Evolutionary conservation across 2,888 invertebrate genomes (phyloP).

Genomic region (Eupelmus urozonus): DNA sequence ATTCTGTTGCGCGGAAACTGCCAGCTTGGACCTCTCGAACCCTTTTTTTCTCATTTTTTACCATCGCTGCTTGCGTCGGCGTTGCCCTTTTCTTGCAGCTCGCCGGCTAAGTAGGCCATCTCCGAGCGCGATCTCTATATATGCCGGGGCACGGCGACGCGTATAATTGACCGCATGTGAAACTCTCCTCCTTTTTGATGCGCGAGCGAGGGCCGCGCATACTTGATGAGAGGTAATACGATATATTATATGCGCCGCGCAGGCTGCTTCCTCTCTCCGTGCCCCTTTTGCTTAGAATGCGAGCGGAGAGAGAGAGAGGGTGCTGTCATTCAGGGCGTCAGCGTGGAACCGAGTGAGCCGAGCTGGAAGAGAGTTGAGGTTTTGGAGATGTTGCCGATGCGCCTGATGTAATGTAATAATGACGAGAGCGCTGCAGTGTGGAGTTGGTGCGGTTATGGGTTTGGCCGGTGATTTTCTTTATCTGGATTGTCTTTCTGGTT

Average conservation of each 20-base stretch:
- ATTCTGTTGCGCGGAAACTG: constrained; percentile 51
- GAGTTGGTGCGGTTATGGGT: no score
- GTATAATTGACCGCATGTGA: constrained; percentile 37
- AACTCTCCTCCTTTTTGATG: neutral
- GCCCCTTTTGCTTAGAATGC: neutral
- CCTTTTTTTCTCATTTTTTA: constrained; percentile 25
- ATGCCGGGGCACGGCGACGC: neutral
- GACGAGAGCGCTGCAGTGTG: no score
- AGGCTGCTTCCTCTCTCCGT: neutral
- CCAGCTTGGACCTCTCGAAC: constrained; percentile 19
- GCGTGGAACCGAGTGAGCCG: constrained; percentile 9
- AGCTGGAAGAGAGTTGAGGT: no score
- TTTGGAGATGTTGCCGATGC: neutral
- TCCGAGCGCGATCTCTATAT: constrained; percentile 67
- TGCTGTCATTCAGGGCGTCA: constrained; percentile 39
- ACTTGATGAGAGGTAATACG: constrained; percentile 55
- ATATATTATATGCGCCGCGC: constrained; percentile 30
- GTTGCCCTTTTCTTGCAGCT: constrained; percentile 57
- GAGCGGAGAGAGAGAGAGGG: constrained; percentile 5
- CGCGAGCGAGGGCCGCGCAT: constrained; percentile 25
- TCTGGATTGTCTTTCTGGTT: no score
- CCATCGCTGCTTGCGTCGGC: no score
- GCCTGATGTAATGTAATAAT: neutral
- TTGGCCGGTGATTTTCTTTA: no score
- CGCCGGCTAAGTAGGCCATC: constrained; percentile 73